These are phyloP conservation scores for Plebejus argus DNA, from an alignment of 2,888 invertebrate genomes.

Conservation along the genomic window DNA sequence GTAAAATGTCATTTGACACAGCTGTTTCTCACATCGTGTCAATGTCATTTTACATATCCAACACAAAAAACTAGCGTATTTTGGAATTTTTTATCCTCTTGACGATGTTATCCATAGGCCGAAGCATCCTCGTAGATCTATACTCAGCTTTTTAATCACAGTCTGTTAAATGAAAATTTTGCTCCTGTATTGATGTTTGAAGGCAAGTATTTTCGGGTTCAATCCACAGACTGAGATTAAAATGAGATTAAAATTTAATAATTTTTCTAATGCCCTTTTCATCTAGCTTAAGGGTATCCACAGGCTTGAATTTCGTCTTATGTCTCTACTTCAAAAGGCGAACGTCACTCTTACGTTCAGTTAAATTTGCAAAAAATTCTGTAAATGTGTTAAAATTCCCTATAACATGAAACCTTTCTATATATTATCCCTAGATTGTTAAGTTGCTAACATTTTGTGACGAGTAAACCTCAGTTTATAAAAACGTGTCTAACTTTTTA, in stretches of 20 bases:
- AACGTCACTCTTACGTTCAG: not conserved
- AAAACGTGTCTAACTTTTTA: not conserved
- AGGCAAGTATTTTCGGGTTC: not conserved
- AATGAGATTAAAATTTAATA: not conserved
- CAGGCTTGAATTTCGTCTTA: not conserved
- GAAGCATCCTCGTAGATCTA: not conserved
- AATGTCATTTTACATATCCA: not conserved
- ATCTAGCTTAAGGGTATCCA: not conserved
- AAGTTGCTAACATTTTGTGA: not conserved
- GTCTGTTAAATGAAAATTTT: not conserved
- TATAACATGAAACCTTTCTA: not conserved
- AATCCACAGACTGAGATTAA: not conserved
- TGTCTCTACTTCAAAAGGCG: slow-evolving; percentile 5
- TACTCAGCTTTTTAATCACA: not conserved
- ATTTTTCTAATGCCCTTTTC: not conserved
- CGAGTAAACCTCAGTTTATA: not conserved
- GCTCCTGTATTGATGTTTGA: no score
- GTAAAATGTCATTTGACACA: not conserved
- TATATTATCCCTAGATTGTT: not conserved
- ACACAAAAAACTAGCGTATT: no score
- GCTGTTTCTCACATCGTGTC: not conserved
- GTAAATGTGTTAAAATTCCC: not conserved
- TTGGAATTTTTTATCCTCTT: no score
- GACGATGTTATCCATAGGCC: not conserved
- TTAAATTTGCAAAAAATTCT: not conserved